Conservation (phyloP, 2,113 vertebrate species). For the Scomber japonicus region DNA sequence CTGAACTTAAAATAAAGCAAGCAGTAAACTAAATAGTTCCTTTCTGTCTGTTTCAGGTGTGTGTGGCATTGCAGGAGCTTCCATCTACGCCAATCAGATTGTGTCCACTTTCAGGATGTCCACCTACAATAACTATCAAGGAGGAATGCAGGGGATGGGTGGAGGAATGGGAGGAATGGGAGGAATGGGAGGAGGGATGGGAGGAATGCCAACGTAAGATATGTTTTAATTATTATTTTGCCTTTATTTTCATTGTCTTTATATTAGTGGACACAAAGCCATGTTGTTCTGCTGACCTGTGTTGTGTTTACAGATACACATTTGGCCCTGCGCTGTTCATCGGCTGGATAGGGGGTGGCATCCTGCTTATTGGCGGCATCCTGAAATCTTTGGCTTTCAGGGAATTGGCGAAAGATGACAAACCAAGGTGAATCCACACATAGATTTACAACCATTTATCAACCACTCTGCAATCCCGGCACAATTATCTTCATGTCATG, state of each 20-base stretch:
- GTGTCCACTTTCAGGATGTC: constrained; percentile 91
- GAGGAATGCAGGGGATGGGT: constrained; percentile 35
- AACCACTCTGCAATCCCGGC: background rate
- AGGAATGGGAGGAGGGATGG: constrained; percentile 38
- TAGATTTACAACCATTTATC: background rate
- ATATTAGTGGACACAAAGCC: background rate
- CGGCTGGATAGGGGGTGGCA: constrained; percentile 90
- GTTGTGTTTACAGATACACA: constrained; percentile 87
- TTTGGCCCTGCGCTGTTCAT: constrained; percentile 93
- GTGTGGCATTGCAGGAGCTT: constrained; percentile 92
- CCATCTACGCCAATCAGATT: constrained; percentile 94
- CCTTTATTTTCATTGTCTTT: background rate
- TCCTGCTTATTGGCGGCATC: constrained; percentile 89
- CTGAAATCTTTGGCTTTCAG: constrained; percentile 92
- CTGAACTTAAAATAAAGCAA: background rate
- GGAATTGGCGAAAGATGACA: constrained; percentile 86
- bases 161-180: constrained; percentile 10
- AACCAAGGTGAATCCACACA: constrained; percentile 83
- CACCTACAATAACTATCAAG: constrained; percentile 43
- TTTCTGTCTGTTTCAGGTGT: constrained; percentile 79
- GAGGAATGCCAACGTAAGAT: constrained; percentile 64
- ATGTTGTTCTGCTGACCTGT: background rate
- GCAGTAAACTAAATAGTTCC: background rate
- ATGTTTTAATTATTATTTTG: background rate
- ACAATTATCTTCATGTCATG: background rate